Conservation (phyloP, 2,797 vertebrate species). For the Gymnodraco acuticeps region DNA sequence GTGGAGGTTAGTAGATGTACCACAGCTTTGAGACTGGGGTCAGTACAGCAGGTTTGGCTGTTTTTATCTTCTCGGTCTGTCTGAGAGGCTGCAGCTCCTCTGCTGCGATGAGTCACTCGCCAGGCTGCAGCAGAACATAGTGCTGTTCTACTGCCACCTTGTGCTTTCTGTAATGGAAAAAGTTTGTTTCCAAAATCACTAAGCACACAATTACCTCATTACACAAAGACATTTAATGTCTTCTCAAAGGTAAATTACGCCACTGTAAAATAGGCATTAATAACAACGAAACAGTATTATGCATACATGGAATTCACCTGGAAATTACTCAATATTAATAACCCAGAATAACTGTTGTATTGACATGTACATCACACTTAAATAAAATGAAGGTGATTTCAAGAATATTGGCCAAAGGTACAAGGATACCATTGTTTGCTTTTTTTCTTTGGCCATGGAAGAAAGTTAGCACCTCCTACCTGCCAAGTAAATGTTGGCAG, state of each 20-base stretch:
- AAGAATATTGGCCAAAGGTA: background rate
- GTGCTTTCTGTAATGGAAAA: slow-evolving; percentile 36
- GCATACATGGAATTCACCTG: background rate
- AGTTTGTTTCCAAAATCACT: background rate
- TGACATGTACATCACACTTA: background rate
- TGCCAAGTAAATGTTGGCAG: too few species aligned
- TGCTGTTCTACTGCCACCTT: slow-evolving; percentile 78
- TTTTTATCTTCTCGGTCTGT: slow-evolving; percentile 73
- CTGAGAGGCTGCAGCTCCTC: slow-evolving; percentile 69
- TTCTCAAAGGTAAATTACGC: background rate
- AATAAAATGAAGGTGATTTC: background rate
- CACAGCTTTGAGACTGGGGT: slow-evolving; percentile 63
- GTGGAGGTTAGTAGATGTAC: slow-evolving; percentile 65
- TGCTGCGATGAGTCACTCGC: slow-evolving; percentile 68
- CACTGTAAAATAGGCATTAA: background rate
- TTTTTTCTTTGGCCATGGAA: background rate
- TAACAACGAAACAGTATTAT: background rate
- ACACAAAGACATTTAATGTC: background rate
- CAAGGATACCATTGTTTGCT: background rate
- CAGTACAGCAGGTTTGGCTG: slow-evolving; percentile 69
- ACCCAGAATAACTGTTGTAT: background rate
- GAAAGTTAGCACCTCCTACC: too few species aligned
- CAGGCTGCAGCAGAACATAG: slow-evolving; percentile 26
- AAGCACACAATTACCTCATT: background rate
- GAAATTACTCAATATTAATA: background rate